phyloP scores from a whole-genome alignment of 2,888 invertebrate species.

The Amphipoea lucens region DNA sequence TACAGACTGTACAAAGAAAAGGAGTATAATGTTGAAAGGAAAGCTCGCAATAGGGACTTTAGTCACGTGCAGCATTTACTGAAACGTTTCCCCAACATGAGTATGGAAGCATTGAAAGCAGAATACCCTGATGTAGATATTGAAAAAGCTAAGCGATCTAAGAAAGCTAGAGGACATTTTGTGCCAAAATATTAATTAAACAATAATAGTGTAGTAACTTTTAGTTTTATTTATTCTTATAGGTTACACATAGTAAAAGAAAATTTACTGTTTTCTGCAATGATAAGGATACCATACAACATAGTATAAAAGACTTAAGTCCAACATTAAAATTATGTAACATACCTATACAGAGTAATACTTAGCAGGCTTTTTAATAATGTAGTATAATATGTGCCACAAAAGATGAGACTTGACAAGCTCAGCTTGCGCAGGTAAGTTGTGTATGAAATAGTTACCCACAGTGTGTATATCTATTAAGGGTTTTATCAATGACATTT shows the following conservation, averaged over 20 bases:
- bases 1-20: slow-evolving; percentile 92
- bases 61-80: slow-evolving; percentile 93
- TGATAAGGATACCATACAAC: neutral
- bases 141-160: slow-evolving; percentile 90
- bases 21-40: slow-evolving; percentile 89
- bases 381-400: neutral
- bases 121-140: slow-evolving; percentile 95
- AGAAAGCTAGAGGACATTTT: slow-evolving; percentile 92
- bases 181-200: slow-evolving; percentile 84
- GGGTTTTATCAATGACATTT: too few species aligned
- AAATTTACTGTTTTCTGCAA: neutral
- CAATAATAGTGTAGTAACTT: slow-evolving; percentile 44
- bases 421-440: too few species aligned
- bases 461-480: too few species aligned
- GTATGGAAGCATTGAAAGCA: slow-evolving; percentile 92
- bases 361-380: neutral
- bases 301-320: neutral
- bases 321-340: neutral
- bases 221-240: slow-evolving; percentile 41
- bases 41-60: slow-evolving; percentile 91
- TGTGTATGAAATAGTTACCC: too few species aligned
- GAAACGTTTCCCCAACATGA: slow-evolving; percentile 94
- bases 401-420: too few species aligned
- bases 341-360: neutral
- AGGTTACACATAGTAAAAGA: slow-evolving; percentile 1